Percentiles rank a stretch among this genome's conserved stretches.
These are phyloP conservation scores for Elmis aenea DNA, from an alignment of 2,888 invertebrate species.

Conservation along the genomic window DNA sequence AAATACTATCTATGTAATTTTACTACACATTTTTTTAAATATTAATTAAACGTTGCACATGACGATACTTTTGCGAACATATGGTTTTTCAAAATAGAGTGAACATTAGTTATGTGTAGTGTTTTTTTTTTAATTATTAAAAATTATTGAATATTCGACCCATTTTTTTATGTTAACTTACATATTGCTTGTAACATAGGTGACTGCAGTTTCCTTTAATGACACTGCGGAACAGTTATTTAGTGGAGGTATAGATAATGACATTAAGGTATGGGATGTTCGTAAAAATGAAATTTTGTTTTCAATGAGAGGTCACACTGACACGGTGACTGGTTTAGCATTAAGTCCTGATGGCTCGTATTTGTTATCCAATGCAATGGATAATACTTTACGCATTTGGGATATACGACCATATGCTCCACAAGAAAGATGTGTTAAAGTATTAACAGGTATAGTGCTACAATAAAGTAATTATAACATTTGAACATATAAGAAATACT, in stretches of 20 bases:
- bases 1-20: too few relatives aligned
- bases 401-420: conserved; percentile 95
- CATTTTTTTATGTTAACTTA: not conserved
- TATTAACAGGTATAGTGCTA: conserved; percentile 66
- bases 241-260: conserved; percentile 94
- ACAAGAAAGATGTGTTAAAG: conserved; percentile 86
- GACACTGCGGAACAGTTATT: conserved; percentile 95
- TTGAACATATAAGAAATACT: too few relatives aligned
- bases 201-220: conserved; percentile 87
- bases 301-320: conserved; percentile 87
- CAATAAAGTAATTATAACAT: too few relatives aligned
- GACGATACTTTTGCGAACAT: too few relatives aligned
- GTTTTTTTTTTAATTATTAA: not conserved
- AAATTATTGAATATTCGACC: too few relatives aligned
- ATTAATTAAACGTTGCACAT: too few relatives aligned
- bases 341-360: conserved; percentile 84
- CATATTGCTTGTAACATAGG: too few relatives aligned
- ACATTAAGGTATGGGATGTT: conserved; percentile 96
- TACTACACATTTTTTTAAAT: too few relatives aligned
- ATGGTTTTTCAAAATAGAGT: too few relatives aligned
- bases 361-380: conserved; percentile 94
- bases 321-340: conserved; percentile 88
- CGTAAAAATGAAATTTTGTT: conserved; percentile 81
- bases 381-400: conserved; percentile 93
- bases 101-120: conserved; percentile 26